Base-by-base conservation (phyloP, 1,140 invertebrate species). In the Drosophila trapezifrons region DNA sequence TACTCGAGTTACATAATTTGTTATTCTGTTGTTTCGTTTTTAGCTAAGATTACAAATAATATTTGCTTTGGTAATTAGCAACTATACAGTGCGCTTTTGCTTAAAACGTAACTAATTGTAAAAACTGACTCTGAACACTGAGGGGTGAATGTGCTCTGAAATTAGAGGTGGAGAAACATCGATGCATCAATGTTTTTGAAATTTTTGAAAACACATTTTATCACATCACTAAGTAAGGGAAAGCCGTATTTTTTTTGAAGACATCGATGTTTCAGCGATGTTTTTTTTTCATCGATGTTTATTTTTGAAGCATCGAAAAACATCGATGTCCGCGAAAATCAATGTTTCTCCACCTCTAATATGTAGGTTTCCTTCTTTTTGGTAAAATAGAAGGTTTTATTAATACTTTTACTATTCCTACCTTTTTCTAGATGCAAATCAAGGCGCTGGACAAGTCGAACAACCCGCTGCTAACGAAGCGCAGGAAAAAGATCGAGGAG, bases 401-500 rank as follows among this genome's bases (percentile, higher is more conserved):
- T 66, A 66, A 67, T 12, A 59, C 90, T 47, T 59, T 3, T 9
- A 7, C n/a, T 43, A 22, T 38, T 20, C 40, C 52, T 15, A 20
- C 3, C 9, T 10, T 20, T 8, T 27, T 3, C n/a, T 91, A 95
- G 94, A 95, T 97, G 45, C 96, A 96, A 92, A 96, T 98, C 52
- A 98, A 99, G 93, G 95, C 96, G 40, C 92, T 99, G 59, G 97
- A 98, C 67, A 95, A 97, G 79, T 97, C 97, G 17, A 98, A 98
- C 90, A 99, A 99, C 93, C 94, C 97, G 7, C 93, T 99, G 38
- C 92, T 99, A 8, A 97, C 96, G 90, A 99, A 98, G 93, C 94
- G 98, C 55, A 93, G 96, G 76, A 95, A 96, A 91, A 94, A 94
- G 91, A 93, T 93, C n/a, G 89, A 85, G 38, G 78, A 80, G 47